A percentile compares a stretch with the other conserved stretches of the same genome.
phyloP scores from a whole-genome alignment of 2,888 invertebrate species.

The Anoplius nigerrimus region DNA sequence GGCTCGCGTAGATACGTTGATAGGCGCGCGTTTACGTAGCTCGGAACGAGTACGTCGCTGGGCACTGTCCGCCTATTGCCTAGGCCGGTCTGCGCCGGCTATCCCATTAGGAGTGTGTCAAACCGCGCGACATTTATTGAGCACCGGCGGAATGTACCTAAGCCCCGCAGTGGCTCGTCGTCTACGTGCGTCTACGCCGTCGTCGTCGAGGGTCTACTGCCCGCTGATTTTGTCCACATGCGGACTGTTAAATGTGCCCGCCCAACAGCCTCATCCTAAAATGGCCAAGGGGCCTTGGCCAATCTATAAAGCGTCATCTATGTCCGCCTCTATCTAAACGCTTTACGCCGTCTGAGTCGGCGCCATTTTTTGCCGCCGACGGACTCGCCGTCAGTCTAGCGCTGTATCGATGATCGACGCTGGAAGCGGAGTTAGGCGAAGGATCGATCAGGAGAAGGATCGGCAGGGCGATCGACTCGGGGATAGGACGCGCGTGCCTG shows the following conservation, averaged over 20 bases:
- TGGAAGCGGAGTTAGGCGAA: constrained; percentile 18
- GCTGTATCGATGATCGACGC: constrained; percentile 35
- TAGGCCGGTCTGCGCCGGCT: constrained; percentile 3
- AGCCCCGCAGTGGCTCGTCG: constrained; percentile 25
- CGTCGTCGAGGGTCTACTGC: constrained; percentile 29
- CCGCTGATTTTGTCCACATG: constrained; percentile 60
- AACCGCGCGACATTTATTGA: constrained; percentile 66
- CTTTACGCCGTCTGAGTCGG: constrained; percentile 42
- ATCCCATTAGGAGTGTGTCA: constrained; percentile 61
- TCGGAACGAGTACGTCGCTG: too few species aligned
- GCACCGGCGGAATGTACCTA: constrained; percentile 55
- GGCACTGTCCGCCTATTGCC: too few species aligned
- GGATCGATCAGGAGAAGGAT: constrained; percentile 15
- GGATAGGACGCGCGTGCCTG: too few species aligned
- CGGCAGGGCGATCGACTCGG: neutral
- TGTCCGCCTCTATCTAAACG: constrained; percentile 46
- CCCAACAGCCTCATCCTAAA: constrained; percentile 50
- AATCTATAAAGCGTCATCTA: constrained; percentile 62
- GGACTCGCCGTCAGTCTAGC: constrained; percentile 33
- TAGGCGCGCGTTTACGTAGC: too few species aligned
- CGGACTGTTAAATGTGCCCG: constrained; percentile 43
- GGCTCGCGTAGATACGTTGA: too few species aligned
- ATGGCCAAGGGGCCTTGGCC: constrained; percentile 59
- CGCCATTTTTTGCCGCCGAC: constrained; percentile 41
- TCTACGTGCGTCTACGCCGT: too few species aligned